A percentile compares a stretch with the other conserved stretches of the same genome.
phyloP scores from a whole-genome alignment of 2,888 invertebrate species.

The Gibbula magus region DNA sequence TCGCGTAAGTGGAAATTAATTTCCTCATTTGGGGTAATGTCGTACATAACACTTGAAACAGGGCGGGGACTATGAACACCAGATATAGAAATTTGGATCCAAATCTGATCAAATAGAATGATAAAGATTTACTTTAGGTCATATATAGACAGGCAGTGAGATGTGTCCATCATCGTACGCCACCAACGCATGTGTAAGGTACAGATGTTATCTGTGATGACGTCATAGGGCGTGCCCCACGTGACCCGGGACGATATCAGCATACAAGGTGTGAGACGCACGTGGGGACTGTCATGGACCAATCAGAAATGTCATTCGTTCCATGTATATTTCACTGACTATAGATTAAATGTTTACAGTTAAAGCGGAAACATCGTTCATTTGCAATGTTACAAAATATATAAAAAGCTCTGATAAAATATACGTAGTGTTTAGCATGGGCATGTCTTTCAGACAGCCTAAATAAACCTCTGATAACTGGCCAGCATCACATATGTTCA shows the following conservation, averaged over 20 bases:
- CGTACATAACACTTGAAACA: no score
- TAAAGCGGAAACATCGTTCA: no score
- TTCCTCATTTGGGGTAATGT: no score
- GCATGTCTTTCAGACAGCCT: no score
- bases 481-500: no score
- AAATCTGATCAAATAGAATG: neutral
- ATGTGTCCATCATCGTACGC: neutral
- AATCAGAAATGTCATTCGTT: neutral
- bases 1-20: no score
- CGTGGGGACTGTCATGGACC: neutral
- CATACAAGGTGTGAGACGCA: neutral
- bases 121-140: neutral
- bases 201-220: neutral
- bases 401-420: no score
- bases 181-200: neutral
- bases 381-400: no score
- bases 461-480: no score
- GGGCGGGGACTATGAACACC: no score
- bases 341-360: no score
- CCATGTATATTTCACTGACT: neutral
- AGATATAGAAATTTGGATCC: neutral
- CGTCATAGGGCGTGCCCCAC: neutral
- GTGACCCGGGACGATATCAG: neutral
- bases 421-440: no score
- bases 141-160: neutral